phyloP scores from a whole-genome alignment of 2,888 invertebrate species.

The Hylaea fasciaria region DNA sequence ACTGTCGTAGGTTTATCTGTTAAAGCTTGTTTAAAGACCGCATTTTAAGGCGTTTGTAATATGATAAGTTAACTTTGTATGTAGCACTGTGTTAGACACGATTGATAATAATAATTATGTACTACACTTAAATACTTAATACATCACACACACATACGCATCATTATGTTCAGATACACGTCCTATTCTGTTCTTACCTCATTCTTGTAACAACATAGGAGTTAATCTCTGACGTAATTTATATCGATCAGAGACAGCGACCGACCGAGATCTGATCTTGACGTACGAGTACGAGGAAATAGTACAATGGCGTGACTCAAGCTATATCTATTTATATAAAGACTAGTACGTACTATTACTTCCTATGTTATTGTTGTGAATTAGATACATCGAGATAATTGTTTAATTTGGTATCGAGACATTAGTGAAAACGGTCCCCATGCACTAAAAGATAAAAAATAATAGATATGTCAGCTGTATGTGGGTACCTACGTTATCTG shows the following conservation, averaged over 20 bases:
- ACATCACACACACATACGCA: no score
- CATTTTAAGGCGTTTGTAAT: neutral
- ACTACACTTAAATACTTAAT: no score
- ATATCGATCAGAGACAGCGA: slow-evolving; percentile 13
- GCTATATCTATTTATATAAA: slow-evolving; percentile 49
- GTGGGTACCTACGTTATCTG: no score
- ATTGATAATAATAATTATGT: no score
- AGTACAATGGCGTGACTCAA: slow-evolving; percentile 52
- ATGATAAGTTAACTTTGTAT: neutral
- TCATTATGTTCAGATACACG: no score
- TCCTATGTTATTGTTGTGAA: slow-evolving; percentile 45
- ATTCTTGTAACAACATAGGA: neutral
- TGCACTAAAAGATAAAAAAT: no score
- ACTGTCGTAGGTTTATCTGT: slow-evolving; percentile 52
- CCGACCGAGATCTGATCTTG: slow-evolving; percentile 52
- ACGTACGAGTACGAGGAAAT: slow-evolving; percentile 61
- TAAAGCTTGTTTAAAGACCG: slow-evolving; percentile 5
- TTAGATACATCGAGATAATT: neutral
- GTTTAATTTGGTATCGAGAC: no score
- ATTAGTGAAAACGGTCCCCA: no score
- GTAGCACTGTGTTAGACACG: no score
- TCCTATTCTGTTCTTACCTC: no score
- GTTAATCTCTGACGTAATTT: neutral
- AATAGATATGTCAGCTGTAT: no score
- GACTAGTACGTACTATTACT: slow-evolving; percentile 52